A percentile compares a stretch with the other conserved stretches of the same genome.
Evolutionary conservation across 1,140 invertebrate species (phyloP).

Genomic region (Camponotus floridanus): DNA sequence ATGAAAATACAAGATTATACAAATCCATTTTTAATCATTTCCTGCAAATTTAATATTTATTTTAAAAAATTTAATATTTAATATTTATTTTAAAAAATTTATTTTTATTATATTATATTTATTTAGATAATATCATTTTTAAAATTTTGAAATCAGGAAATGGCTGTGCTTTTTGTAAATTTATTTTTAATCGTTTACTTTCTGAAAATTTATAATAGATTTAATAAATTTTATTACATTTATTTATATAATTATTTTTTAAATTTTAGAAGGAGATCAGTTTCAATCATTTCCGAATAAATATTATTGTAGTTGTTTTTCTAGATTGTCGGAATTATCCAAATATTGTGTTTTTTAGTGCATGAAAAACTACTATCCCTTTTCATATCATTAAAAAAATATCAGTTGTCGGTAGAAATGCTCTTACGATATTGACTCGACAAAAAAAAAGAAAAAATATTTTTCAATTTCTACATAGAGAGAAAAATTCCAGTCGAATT

Average conservation of each 20-base stretch:
- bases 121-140: background rate
- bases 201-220: too few relatives aligned
- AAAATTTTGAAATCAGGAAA: background rate
- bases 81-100: background rate
- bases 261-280: too few relatives aligned
- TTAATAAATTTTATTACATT: too few relatives aligned
- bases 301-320: background rate
- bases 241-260: too few relatives aligned
- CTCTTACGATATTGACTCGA: constrained; percentile 25
- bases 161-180: background rate
- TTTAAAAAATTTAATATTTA: background rate
- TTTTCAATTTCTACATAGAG: constrained; percentile 52
- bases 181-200: too few relatives aligned
- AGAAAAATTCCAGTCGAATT: constrained; percentile 61
- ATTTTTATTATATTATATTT: background rate
- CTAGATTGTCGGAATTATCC: background rate
- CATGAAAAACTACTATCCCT: background rate
- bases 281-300: background rate
- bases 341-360: background rate
- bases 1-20: background rate
- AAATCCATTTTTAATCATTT: background rate
- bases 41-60: background rate
- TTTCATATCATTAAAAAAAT: constrained; percentile 5
- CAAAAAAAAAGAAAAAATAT: constrained; percentile 47
- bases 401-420: constrained; percentile 5